Percentiles rank a stretch among this genome's conserved stretches.
These are phyloP conservation scores for Aselliscus stoliczkanus DNA, from an alignment of 2,797 vertebrate genomes.

Conservation along the genomic window DNA sequence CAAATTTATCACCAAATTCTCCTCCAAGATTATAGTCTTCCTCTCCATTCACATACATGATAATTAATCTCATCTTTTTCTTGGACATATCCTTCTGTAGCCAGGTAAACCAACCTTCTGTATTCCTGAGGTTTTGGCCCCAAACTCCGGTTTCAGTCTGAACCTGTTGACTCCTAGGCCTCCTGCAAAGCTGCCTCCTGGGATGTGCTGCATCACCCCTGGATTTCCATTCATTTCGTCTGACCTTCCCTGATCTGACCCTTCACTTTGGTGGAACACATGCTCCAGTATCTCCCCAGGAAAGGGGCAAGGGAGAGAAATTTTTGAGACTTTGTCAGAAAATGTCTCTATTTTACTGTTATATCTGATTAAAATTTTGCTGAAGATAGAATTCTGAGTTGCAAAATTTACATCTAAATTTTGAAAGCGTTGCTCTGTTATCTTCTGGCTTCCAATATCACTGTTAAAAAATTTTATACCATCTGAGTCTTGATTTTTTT, in stretches of 20 bases:
- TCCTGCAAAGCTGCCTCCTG: background rate
- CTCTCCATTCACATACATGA: background rate
- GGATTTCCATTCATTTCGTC: background rate
- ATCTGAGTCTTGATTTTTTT: too few relatives aligned
- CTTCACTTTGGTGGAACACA: background rate
- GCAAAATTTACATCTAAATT: background rate
- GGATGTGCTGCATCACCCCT: too few relatives aligned
- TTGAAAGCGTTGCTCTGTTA: too few relatives aligned
- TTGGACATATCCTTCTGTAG: too few relatives aligned
- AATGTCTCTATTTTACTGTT: background rate
- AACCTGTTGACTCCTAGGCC: background rate
- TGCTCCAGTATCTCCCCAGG: background rate
- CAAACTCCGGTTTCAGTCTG: background rate
- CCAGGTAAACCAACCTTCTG: background rate
- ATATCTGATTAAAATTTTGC: background rate
- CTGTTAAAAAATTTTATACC: too few relatives aligned
- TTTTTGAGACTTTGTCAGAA: background rate
- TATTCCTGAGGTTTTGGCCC: background rate
- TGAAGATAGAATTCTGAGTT: background rate
- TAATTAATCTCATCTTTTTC: background rate
- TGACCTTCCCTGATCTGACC: background rate
- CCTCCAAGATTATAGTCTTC: background rate
- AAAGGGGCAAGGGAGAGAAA: background rate
- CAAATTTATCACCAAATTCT: background rate
- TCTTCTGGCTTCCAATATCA: too few relatives aligned